Base-by-base conservation (phyloP, 2,888 invertebrate genomes). In the Cremastinae sp. region DNA sequence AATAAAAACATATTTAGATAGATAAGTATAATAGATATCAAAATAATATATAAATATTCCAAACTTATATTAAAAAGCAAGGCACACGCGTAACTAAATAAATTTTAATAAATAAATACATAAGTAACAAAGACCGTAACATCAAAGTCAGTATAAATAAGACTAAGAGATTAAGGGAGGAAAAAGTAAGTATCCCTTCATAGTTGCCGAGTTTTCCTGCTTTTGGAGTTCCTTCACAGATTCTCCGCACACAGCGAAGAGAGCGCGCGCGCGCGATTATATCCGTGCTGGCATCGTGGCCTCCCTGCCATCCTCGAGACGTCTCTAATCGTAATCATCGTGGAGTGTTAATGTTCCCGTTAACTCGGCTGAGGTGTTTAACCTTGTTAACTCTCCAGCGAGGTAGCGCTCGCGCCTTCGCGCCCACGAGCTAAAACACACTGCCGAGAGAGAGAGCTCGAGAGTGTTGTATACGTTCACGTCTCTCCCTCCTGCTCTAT, bases 301-400 rank as follows among this genome's bases (percentile, higher is more conserved):
- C 77, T 74, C 80, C 80, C 79, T 78, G 82, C 59, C 68, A 62
- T 61, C 71, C 76, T 84, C 86, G 84, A 86, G 87, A 88, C 85
- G 86, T 86, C 87, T 86, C 86, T 88, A 89, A 89, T 89, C 89
- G 87, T 86, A 88, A 89, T 89, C 87, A 87, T 86, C 87, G 86
- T 84, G 80, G 84, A 89, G 89, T 87, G 88, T 89, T 88, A 89
- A 88, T 87, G 87, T 88, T 88, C 86, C 88, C 88, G 89, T 89
- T 89, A 89, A 89, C 88, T 88, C 84, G 84, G 82, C 85, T 85
- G 87, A 89, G 88, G 88, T 89, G 88, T 89, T 89, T 89, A 89
- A 89, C 88, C 89, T 89, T 89, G 89, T 89, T 89, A 89, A 87
- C 86, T 86, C 81, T 71, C 82, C 80, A 78, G 74, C 80, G 80